Evolutionary conservation across 2,888 invertebrate genomes (phyloP).

Genomic region (Criorhina ranunculi): DNA sequence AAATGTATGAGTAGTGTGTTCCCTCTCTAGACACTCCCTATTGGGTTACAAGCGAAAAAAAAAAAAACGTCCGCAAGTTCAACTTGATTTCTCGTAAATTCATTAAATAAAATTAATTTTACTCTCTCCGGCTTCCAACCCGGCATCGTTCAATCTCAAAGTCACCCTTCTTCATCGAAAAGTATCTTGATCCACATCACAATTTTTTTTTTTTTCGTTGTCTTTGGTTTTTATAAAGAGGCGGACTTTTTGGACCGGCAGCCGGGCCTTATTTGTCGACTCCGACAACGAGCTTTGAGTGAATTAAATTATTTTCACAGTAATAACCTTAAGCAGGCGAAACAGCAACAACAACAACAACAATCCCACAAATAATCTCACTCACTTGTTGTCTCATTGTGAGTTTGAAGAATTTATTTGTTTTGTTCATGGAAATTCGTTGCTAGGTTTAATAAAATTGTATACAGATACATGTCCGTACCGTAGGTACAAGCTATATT

Average conservation of each 20-base stretch:
- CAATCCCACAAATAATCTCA: constrained; percentile 46
- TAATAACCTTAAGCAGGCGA: constrained; percentile 35
- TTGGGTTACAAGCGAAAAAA: not conserved
- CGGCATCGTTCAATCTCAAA: not conserved
- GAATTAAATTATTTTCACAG: constrained; percentile 56
- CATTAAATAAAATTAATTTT: not conserved
- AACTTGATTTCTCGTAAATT: constrained; percentile 9
- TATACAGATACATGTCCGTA: not conserved
- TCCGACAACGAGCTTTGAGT: constrained; percentile 24
- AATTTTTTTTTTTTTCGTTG: constrained; percentile 9
- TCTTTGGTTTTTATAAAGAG: constrained; percentile 33
- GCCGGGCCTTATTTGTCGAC: constrained; percentile 57
- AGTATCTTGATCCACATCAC: constrained; percentile 14
- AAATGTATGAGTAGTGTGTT: not conserved
- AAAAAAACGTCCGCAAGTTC: not conserved
- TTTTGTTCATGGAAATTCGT: constrained; percentile 35
- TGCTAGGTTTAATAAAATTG: constrained; percentile 17
- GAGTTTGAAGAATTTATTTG: constrained; percentile 67
- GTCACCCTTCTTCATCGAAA: constrained; percentile 7
- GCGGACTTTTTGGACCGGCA: constrained; percentile 56
- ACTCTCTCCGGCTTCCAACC: not conserved
- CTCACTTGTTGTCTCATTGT: constrained; percentile 65
- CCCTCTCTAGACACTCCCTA: not conserved
- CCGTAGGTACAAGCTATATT: too few species aligned
- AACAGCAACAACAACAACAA: constrained; percentile 42